Evolutionary conservation across 1,140 invertebrate genomes (phyloP).

Genomic region (Monochamus saltuarius): DNA sequence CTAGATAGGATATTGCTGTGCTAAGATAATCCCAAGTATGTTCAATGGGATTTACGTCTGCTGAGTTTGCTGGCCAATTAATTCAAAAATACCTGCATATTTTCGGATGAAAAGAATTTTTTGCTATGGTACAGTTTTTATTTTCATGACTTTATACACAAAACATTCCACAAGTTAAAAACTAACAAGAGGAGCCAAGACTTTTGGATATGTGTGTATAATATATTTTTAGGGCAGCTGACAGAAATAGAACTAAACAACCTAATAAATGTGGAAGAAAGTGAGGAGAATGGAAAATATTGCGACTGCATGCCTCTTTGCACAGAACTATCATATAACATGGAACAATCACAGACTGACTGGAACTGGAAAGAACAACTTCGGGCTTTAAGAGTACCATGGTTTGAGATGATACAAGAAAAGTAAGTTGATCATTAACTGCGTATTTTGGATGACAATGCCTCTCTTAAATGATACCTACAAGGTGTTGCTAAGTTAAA

Average conservation of each 20-base stretch:
- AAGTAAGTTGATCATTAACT: not conserved
- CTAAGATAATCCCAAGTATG: too few species aligned
- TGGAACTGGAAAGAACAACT: slow-evolving; percentile 40
- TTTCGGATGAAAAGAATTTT: not conserved
- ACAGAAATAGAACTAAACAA: not conserved
- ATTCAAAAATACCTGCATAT: too few species aligned
- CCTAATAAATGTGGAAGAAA: not conserved
- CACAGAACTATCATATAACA: slow-evolving; percentile 63
- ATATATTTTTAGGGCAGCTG: not conserved
- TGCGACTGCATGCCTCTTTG: slow-evolving; percentile 68
- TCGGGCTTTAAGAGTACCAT: not conserved
- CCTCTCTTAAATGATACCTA: too few species aligned
- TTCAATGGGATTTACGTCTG: too few species aligned
- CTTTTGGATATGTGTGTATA: not conserved
- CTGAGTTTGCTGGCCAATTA: too few species aligned
- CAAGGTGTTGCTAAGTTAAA: too few species aligned
- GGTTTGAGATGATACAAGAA: too few species aligned
- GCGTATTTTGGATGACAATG: too few species aligned
- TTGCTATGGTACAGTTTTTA: not conserved
- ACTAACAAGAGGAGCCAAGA: too few species aligned
- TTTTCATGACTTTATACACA: too few species aligned
- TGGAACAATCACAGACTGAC: slow-evolving; percentile 64
- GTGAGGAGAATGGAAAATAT: not conserved
- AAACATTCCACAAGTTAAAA: too few species aligned
- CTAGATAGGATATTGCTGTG: too few species aligned